Conservation (phyloP, 2,888 invertebrate genomes). For the Serrognathus titanus region DNA sequence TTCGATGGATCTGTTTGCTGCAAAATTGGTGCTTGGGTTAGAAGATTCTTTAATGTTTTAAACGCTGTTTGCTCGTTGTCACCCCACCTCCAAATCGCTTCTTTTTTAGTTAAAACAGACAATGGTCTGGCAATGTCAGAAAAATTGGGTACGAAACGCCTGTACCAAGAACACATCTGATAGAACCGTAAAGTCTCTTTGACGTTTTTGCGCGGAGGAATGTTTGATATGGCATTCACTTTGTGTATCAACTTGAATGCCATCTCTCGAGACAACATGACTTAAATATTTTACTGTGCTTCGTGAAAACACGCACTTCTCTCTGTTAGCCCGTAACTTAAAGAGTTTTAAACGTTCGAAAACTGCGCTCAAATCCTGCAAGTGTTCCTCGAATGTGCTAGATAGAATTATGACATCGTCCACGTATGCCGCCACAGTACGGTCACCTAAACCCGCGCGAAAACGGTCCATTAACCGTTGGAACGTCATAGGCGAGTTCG, state of each 20-base stretch:
- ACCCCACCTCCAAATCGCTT: constrained; percentile 17
- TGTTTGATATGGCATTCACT: constrained; percentile 11
- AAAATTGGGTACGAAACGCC: constrained; percentile 21
- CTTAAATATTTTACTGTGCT: constrained; percentile 23
- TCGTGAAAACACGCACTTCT: constrained; percentile 24
- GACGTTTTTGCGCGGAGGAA: constrained; percentile 11
- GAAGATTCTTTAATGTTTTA: constrained; percentile 4
- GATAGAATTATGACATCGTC: constrained; percentile 30
- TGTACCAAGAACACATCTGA: constrained; percentile 24
- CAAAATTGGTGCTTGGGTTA: neutral
- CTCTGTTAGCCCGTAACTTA: constrained; percentile 21
- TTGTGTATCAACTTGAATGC: constrained; percentile 17
- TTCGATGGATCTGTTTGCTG: too few species aligned
- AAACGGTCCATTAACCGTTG: constrained; percentile 28
- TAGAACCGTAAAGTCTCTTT: constrained; percentile 12
- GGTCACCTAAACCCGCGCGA: constrained; percentile 19
- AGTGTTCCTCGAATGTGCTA: constrained; percentile 23
- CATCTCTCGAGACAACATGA: constrained; percentile 12
- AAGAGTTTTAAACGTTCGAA: constrained; percentile 21
- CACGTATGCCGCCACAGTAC: constrained; percentile 26
- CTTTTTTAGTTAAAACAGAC: constrained; percentile 19
- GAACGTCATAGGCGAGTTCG: constrained; percentile 30
- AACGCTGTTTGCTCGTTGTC: constrained; percentile 2
- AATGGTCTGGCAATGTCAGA: constrained; percentile 18
- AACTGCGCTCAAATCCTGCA: constrained; percentile 24